Conservation (phyloP, 2,113 vertebrate species). For the Mesoclemmys tuberculata region DNA sequence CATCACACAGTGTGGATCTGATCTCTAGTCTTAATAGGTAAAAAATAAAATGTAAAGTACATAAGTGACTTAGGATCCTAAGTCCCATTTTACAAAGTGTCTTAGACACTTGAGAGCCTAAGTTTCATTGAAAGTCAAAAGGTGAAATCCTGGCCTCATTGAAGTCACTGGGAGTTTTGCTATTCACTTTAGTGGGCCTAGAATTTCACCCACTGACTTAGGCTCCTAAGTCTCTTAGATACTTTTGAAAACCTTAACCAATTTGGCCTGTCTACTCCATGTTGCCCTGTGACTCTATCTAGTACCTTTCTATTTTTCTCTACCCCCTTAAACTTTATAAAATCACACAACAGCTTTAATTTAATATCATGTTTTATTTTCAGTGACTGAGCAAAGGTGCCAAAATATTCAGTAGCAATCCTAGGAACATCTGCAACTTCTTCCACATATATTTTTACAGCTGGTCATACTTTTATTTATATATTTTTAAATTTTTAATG, state of each 20-base stretch:
- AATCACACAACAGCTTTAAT: background rate
- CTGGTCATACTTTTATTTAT: conserved; percentile 49
- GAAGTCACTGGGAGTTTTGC: background rate
- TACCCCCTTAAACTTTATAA: background rate
- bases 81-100: background rate
- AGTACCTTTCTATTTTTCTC: background rate
- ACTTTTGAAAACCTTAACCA: background rate
- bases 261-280: background rate
- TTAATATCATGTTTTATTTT: background rate
- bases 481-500: conserved; percentile 40
- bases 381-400: conserved; percentile 60
- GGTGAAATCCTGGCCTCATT: background rate
- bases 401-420: conserved; percentile 72
- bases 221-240: background rate
- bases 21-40: background rate
- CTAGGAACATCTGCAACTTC: conserved; percentile 65
- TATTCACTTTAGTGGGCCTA: background rate
- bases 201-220: background rate
- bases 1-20: background rate
- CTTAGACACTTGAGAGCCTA: background rate
- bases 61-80: background rate
- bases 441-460: conserved; percentile 67
- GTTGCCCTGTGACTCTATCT: background rate
- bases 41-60: background rate
- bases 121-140: background rate